phyloP scores from a whole-genome alignment of 2,797 vertebrate species.

The Enteromius trimaculatus region DNA sequence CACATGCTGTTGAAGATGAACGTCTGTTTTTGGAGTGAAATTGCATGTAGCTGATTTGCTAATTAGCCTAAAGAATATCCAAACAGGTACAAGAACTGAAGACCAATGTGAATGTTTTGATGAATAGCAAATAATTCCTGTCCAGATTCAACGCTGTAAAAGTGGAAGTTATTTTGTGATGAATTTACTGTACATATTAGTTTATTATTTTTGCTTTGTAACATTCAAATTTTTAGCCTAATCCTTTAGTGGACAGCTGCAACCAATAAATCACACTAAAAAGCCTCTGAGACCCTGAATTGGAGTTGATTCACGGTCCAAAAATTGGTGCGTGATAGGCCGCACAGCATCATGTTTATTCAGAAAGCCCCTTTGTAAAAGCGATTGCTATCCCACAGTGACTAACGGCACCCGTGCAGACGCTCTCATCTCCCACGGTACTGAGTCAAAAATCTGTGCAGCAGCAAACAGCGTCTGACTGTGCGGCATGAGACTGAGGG shows the following conservation, averaged over 20 bases:
- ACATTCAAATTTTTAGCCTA: not conserved
- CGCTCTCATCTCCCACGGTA: constrained; percentile 47
- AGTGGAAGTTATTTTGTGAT: not conserved
- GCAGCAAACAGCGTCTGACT: constrained; percentile 23
- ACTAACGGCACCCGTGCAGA: constrained; percentile 64
- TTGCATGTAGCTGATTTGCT: constrained; percentile 11
- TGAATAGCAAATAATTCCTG: not conserved
- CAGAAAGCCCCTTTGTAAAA: constrained; percentile 40
- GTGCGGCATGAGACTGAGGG: constrained; percentile 65
- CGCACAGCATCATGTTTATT: constrained; percentile 30
- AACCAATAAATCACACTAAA: constrained; percentile 8
- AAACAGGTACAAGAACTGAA: constrained; percentile 3
- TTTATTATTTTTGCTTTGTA: not conserved
- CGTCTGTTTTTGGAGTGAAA: constrained; percentile 17
- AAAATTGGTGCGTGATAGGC: constrained; percentile 11
- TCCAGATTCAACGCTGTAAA: not conserved
- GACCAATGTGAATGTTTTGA: constrained; percentile 9
- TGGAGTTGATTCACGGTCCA: constrained; percentile 8
- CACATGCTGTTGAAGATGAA: not conserved
- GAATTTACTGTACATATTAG: not conserved
- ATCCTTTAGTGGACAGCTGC: not conserved
- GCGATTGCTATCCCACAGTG: constrained; percentile 46
- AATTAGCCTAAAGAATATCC: constrained; percentile 10
- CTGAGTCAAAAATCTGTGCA: constrained; percentile 41
- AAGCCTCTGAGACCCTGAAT: not conserved